These are phyloP conservation scores for Sarcophaga peregrina DNA, from an alignment of 1,140 invertebrate genomes.

Conservation along the genomic window DNA sequence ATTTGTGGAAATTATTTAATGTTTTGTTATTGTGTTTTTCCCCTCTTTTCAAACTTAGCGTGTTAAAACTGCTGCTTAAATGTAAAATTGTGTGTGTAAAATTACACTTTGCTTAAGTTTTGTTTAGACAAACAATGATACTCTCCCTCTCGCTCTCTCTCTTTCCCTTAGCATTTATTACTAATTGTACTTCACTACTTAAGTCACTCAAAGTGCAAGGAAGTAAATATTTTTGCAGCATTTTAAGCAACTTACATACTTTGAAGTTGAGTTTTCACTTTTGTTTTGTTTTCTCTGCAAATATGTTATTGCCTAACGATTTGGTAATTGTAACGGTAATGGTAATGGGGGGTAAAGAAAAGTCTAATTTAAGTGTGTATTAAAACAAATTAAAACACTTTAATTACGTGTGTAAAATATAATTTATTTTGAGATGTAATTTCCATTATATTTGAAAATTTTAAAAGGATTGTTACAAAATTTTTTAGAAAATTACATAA, in stretches of 20 bases:
- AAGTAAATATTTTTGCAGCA: slow-evolving; percentile 5
- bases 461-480: too few relatives aligned
- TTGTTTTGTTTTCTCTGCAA: neutral
- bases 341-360: too few relatives aligned
- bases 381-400: too few relatives aligned
- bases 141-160: neutral
- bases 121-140: slow-evolving; percentile 2
- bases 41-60: too few relatives aligned
- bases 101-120: neutral
- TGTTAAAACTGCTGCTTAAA: neutral
- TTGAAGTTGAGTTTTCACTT: neutral
- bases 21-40: neutral
- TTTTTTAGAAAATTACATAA: too few relatives aligned
- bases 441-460: too few relatives aligned
- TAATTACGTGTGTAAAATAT: too few relatives aligned
- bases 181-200: neutral
- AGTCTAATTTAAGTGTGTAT: too few relatives aligned
- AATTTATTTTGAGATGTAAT: too few relatives aligned
- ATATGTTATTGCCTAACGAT: too few relatives aligned
- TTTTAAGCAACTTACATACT: neutral
- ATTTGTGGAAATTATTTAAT: neutral
- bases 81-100: neutral
- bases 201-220: neutral
- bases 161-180: too few relatives aligned
- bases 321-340: too few relatives aligned